Conservation (phyloP, 2,888 invertebrate species). For the Uloborus plumipes region DNA sequence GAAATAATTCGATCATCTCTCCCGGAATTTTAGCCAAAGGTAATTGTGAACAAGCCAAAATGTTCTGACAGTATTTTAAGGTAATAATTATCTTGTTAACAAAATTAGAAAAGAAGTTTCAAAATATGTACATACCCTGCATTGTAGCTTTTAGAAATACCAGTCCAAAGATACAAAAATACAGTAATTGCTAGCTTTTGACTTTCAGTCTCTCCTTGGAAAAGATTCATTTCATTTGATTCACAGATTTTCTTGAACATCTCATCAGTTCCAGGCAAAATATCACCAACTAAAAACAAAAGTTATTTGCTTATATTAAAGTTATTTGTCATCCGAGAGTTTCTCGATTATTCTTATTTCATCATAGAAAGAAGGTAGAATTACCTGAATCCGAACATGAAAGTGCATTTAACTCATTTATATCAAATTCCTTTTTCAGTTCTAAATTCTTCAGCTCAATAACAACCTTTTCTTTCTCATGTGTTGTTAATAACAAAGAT, state of each 20-base stretch:
- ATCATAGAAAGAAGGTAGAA: not conserved
- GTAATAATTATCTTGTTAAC: no score
- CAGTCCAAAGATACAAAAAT: constrained; percentile 66
- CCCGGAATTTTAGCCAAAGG: no score
- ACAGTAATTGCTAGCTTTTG: constrained; percentile 40
- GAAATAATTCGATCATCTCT: no score
- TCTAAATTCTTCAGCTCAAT: constrained; percentile 29
- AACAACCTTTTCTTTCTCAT: constrained; percentile 26
- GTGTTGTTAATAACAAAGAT: constrained; percentile 6
- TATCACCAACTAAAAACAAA: constrained; percentile 17
- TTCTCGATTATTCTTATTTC: no score
- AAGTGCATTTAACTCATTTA: constrained; percentile 6
- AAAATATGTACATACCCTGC: constrained; percentile 23
- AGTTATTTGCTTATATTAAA: no score
- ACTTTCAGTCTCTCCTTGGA: constrained; percentile 10
- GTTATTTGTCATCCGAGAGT: no score
- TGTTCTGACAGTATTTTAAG: no score
- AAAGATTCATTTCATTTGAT: constrained; percentile 13
- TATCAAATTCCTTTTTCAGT: constrained; percentile 36
- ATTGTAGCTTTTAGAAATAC: constrained; percentile 49
- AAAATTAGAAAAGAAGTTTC: no score
- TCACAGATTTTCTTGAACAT: constrained; percentile 15
- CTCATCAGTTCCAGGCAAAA: constrained; percentile 27
- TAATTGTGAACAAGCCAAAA: no score
- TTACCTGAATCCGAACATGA: not conserved